Evolutionary conservation across 2,797 vertebrate genomes (phyloP), one percentile per base, ranked within the genome.

Genomic region (Megalops cyprinoides): DNA sequence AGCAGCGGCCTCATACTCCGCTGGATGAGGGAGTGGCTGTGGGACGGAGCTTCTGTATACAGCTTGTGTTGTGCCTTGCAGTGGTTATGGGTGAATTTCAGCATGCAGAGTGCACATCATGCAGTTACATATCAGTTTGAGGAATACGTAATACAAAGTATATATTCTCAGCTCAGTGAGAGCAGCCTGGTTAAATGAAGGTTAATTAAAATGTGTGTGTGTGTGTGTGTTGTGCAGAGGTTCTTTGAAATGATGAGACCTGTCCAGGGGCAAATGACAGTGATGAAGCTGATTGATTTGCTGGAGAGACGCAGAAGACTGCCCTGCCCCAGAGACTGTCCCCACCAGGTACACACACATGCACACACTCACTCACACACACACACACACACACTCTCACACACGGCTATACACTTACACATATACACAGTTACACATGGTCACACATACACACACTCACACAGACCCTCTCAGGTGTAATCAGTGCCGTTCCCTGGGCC

Each of bases 241-340:
- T 97, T 96, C 83, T 74, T 85, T 0, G 96, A 97, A 81, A 94
- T 98, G 94, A 94, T 96, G 25, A 93, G 92, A 1, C n/a, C 79
- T 9, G 80, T 87, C 0, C 89, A 94, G 0, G 94, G 91, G 31
- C 94, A 95, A 87, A 96, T 97, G 95, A 96, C 92, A 0, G 89
- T 96, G 78, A 89, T 96, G 89, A 87, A 89, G 46, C 90, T 99
- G 69, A 94, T 96, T 0, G 93, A 92, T 73, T 84, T 97, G 46
- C 84, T 99, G 89, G 96, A 95, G 28, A 91, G 85, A 78, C 91
- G 93, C 7, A 81, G 79, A 77, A 91, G 96, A 34, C 88, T 98
- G 79, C 96, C 96, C 0, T 87, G 89, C 58, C 97, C 97, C 2
- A 91, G 85, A 78, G 93, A 93, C 0, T 97, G 96, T 77, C 96